Evolutionary conservation across 2,888 invertebrate genomes (phyloP).

Genomic region (Meta bourneti): DNA sequence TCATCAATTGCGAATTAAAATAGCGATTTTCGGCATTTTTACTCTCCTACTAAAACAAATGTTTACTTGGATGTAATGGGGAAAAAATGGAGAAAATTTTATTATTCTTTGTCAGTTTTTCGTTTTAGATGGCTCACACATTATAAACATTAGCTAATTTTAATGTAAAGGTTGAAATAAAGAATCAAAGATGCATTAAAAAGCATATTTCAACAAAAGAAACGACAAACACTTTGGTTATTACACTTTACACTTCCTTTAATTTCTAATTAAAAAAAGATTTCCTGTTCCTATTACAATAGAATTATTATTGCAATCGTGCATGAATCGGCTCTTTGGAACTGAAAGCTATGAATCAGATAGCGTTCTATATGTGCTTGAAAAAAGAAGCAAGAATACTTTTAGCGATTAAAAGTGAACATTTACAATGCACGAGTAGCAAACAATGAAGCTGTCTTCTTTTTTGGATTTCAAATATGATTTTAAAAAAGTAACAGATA

Average conservation of each 20-base stretch:
- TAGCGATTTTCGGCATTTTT: conserved; percentile 22
- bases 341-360: too few species aligned
- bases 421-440: too few species aligned
- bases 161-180: neutral
- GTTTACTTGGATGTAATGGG: neutral
- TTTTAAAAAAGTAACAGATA: too few species aligned
- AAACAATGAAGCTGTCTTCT: too few species aligned
- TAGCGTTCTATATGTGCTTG: too few species aligned
- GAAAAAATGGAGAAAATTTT: neutral
- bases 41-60: neutral
- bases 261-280: neutral
- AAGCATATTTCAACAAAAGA: neutral
- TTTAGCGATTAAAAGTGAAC: too few species aligned
- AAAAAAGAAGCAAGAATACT: too few species aligned
- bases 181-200: neutral
- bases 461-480: too few species aligned
- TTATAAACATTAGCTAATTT: conserved; percentile 1
- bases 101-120: neutral
- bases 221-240: neutral
- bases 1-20: conserved; percentile 55
- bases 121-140: neutral
- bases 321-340: neutral
- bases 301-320: neutral
- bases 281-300: neutral
- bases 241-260: neutral